Base-by-base conservation (phyloP, 2,888 invertebrate genomes). In the Brachylomia viminalis region DNA sequence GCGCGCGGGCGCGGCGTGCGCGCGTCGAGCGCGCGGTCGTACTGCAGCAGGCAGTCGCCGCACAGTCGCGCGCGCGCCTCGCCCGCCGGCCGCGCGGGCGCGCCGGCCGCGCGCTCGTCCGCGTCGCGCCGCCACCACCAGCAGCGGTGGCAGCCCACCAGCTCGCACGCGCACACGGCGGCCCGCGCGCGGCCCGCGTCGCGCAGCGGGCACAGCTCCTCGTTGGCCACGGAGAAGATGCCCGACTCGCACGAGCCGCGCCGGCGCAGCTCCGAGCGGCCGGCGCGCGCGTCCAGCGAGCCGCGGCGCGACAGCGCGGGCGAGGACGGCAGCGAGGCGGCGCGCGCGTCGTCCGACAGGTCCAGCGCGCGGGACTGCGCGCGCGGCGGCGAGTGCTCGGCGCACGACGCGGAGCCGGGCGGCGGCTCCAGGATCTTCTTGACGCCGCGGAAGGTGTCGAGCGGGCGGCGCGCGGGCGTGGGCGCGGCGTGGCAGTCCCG, bases 191-290 rank as follows among this genome's bases (percentile, higher is more conserved):
- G 90, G 27, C 89, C 91, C 89, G 91, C 87, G 23, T 56, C 75
- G 45, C 95, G 95, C 85, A 92, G 94, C 74, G 94, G 94, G 77
- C 97, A 97, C 83, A 97, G 97, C 92, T 98, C 98, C 92, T 98
- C 98, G 90, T 98, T 98, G 83, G 98, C 98, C 88, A 98, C 98
- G 74, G 98, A 98, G 97, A 98, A 99, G 92, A 99, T 98, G 33
- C 99, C 99, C 87, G 98, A 98, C 93, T 99, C 99, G 92, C 98
- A 98, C 33, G 98, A 98, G 75, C 87, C 98, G 65, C 98, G 97
- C 30, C 98, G 91, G 79, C 84, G 86, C 80, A 82, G 91, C 84
- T 85, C 93, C 75, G 90, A 89, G 86, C 93, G 87, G 75, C 89
- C 64, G 91, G 56, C 67, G 74, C 83, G 82, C 72, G 84, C 84